Conservation (phyloP, 2,888 invertebrate genomes). For the Acanthosepion lycidas region DNA sequence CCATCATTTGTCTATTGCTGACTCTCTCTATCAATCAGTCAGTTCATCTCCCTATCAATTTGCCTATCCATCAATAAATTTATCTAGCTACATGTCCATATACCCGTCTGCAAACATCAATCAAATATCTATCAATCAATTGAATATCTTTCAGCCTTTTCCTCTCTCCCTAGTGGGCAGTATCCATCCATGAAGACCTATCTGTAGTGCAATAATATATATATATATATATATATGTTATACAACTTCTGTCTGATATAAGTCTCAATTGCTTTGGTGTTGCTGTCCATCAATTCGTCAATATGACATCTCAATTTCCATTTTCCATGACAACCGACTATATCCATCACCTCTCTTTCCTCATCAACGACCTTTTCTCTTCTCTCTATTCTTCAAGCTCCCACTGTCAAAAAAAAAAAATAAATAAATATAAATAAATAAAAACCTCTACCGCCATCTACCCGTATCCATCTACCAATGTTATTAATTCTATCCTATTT, state of each 20-base stretch:
- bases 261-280: slow-evolving; percentile 38
- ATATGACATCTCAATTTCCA: slow-evolving; percentile 38
- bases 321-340: slow-evolving; percentile 47
- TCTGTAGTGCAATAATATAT: not conserved
- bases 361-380: not conserved
- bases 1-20: not conserved
- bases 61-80: not conserved
- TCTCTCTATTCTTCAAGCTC: not conserved
- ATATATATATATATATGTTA: slow-evolving; percentile 1
- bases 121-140: not conserved
- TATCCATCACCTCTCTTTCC: slow-evolving; percentile 36
- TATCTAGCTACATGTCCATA: not conserved
- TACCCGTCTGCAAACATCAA: not conserved
- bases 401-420: not conserved
- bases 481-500: not conserved
- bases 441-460: not conserved
- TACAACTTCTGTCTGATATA: slow-evolving; percentile 34
- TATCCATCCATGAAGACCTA: not conserved
- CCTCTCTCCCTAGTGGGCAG: not conserved
- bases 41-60: slow-evolving; percentile 18
- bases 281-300: slow-evolving; percentile 42
- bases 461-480: too few species aligned
- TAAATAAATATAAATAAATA: not conserved
- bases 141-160: not conserved
- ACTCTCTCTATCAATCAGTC: not conserved